Evolutionary conservation across 2,888 invertebrate genomes (phyloP), one percentile per base, ranked within the genome.

Genomic region (Eudasyphora cyanicolor): DNA sequence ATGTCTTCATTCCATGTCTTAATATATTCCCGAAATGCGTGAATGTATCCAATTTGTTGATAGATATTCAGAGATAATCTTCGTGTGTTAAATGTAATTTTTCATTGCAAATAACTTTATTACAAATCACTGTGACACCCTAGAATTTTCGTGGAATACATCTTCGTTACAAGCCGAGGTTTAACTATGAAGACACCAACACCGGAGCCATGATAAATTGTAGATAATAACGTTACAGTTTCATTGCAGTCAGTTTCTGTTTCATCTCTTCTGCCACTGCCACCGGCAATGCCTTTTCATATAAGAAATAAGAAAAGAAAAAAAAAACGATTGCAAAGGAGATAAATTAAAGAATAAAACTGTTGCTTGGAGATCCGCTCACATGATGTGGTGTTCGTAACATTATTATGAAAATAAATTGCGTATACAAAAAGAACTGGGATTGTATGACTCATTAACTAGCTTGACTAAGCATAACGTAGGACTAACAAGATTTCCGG

Each of bases 371-470:
- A n/a, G n/a, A n/a, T n/a, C n/a, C 32, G 27, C 45, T 35, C 27
- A 45, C 24, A 54, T 42, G 5, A 42, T 21, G 57, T 51, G 54
- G n/a, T 45, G 32, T n/a, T n/a, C n/a, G 42, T 27, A 75, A 80
- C 24, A 67, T 35, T 38, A 27, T 81, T 81, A 81, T 83, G 71
- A 83, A 83, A 79, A 85, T 82, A 82, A 82, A 82, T 84, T 70
- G 57, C 77, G 60, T 14, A 67, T 29, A 29, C 45, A 49, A 38
- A 19, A 42, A 35, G 14, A 14, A 35, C 64, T 74, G 71, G 79
- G 79, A 85, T 84, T 85, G 69, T 60, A 79, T 82, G 81, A 79
- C 84, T 85, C 84, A 84, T 85, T 84, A 84, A 84, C 75, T 84
- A 76, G 69, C 82, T 76, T 78, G 79, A 67, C 73, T 78, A 82